Base-by-base conservation (phyloP, 1,140 invertebrate species). In the Aleiodes sp. region DNA sequence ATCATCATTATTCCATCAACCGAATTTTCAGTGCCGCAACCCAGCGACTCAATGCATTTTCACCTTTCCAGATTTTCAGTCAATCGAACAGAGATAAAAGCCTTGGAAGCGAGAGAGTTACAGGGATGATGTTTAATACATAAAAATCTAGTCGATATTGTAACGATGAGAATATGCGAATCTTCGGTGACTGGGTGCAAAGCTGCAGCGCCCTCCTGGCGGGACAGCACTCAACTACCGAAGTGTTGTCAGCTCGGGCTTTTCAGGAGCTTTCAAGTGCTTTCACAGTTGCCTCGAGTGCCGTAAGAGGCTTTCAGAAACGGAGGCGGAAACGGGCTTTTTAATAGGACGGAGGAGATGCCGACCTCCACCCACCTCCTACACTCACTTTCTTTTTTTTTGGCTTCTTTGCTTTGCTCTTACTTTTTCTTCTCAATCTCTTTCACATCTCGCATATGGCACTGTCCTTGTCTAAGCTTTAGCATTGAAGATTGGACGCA, bases 211-310 rank as follows among this genome's bases (percentile, higher is more conserved):
- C 52, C 62, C 62, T 68, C 62, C 66, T 64, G 68, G 63, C 71
- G 77, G 76, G 79, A 84, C 82, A 79, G 82, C 80, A 84, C 83
- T 84, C 84, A 84, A 82, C 78, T 78, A 79, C 80, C 79, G 78
- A 85, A 85, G 84, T 85, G 84, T 86, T 85, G 83, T 85, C 83
- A 78, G 80, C 78, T 79, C 74, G 82, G 76, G 84, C 84, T 85
- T 86, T 86, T 86, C 84, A 86, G 83, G 83, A 85, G 84, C 84
- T 86, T 85, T 85, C 84, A 86, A 86, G 84, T 86, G 83, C 84
- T 84, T 86, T 85, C 78, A 78, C 84, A 85, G 84, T 85, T 86
- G 83, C 84, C 84, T 85, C 83, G 83, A 86, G 84, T 85, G 80
- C 81, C 77, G 78, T 86, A 85, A 86, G 84, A 86, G 83, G 84